Evolutionary conservation across 2,113 vertebrate species (phyloP).

Genomic region (Cricetomys ansorgei): DNA sequence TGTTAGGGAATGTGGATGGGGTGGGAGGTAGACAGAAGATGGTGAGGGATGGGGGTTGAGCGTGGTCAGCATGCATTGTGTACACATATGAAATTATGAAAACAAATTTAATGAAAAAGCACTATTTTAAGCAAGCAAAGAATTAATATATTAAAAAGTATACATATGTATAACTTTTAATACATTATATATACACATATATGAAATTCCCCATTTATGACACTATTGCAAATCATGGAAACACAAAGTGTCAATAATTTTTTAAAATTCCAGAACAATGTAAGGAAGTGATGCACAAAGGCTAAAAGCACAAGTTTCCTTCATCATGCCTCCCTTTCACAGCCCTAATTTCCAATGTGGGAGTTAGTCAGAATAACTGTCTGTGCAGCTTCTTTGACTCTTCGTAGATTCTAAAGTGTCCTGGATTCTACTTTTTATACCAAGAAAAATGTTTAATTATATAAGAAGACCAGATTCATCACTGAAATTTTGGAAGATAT

Average conservation of each 20-base stretch:
- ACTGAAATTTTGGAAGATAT: no score
- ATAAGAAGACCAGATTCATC: no score
- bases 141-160: neutral
- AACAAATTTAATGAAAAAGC: neutral
- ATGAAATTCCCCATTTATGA: neutral
- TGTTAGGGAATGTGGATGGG: accelerated
- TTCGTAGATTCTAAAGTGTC: neutral
- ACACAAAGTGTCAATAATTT: neutral
- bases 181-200: no score
- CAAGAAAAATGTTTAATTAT: no score
- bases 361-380: neutral
- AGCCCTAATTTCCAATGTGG: neutral
- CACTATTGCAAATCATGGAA: neutral
- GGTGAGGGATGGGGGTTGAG: neutral
- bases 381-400: neutral
- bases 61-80: neutral
- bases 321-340: neutral
- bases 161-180: no score
- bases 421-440: conserved; percentile 17
- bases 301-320: neutral
- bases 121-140: neutral
- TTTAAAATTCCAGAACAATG: neutral
- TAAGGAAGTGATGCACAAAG: neutral
- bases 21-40: neutral
- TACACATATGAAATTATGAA: neutral